Evolutionary conservation across 2,113 vertebrate genomes (phyloP), one percentile per base, ranked within the genome.

Genomic region (Bucco capensis): DNA sequence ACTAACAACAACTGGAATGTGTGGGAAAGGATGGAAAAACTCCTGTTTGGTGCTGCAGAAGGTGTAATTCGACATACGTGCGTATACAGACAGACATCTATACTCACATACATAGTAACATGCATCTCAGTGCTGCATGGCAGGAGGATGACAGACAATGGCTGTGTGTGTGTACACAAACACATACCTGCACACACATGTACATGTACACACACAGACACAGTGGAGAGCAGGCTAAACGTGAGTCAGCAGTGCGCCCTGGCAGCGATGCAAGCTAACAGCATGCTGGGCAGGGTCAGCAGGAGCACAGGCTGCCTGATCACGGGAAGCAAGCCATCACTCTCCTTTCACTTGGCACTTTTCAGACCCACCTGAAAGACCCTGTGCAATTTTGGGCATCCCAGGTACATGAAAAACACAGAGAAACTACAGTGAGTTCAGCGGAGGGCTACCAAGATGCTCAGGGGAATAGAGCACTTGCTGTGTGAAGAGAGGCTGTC

Each of bases 61-160:
- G 37, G 19, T n/a, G 64, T 25, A 27, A 51, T 25, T 18, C 23
- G 51, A 74, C 1, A 0, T 11, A n/a, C 0, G 0, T 6, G 19
- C 51, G 54, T 21, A 44, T 1, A 44, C 35, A 42, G 0, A 9
- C 37, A n/a, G 30, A 51, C 0, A 12, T 2, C 0, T 1, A 16
- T 3, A 18, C 19, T 51, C 8, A 44, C n/a, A 33, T 54, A n/a
- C 4, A 13, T 2, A 58, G 57, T 0, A 1, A 77, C 49, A 61
- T 33, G 58, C 37, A 54, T 42, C 31, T 14, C 69, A 62, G 44
- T 62, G 61, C 46, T 16, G 15, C 8, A 25, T 0, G 9, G 53
- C 46, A 73, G 51, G 19, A 64, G 24, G 14, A 17, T 3, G 38
- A 83, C 15, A 46, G 8, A 19, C n/a, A 23, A 14, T 0, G 0